A percentile compares a stretch with the other conserved stretches of the same genome.
These are phyloP conservation scores for Sebastes ruberrimus DNA, from an alignment of 2,797 vertebrate genomes.

Conservation along the genomic window DNA sequence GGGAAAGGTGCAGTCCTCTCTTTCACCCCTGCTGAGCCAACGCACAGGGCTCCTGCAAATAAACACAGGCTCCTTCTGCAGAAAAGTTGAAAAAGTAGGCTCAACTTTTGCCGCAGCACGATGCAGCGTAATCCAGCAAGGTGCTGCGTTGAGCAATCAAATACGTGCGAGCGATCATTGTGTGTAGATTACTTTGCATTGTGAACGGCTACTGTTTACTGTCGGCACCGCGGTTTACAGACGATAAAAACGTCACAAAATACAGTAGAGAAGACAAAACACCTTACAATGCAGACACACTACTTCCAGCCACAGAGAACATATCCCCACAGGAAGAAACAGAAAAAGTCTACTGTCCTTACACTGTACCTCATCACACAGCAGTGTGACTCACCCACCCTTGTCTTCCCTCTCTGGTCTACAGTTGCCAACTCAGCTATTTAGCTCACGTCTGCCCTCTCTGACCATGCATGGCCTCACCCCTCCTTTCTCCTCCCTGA, in stretches of 20 bases:
- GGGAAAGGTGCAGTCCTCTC: not conserved
- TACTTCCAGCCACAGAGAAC: slow-evolving; percentile 33
- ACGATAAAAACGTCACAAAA: not conserved
- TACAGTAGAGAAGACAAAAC: not conserved
- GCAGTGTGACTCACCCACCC: slow-evolving; percentile 71
- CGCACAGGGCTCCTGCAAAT: not conserved
- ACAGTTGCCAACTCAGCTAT: slow-evolving; percentile 77
- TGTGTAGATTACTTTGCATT: not conserved
- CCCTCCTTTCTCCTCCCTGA: slow-evolving; percentile 37
- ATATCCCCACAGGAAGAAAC: slow-evolving; percentile 42
- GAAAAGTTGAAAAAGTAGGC: not conserved
- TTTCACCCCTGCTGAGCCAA: not conserved
- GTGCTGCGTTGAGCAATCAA: not conserved
- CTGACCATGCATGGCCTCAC: slow-evolving; percentile 68
- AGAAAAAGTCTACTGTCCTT: slow-evolving; percentile 64
- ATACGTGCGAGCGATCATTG: not conserved
- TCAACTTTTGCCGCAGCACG: not conserved
- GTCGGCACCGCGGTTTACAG: not conserved
- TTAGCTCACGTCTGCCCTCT: slow-evolving; percentile 80
- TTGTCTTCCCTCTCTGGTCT: slow-evolving; percentile 37
- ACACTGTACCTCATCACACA: slow-evolving; percentile 70
- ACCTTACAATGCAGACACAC: not conserved
- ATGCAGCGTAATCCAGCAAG: not conserved
- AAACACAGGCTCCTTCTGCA: not conserved
- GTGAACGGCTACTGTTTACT: not conserved